Conservation (phyloP, 2,797 vertebrate species). For the Orestias chungarensis region DNA sequence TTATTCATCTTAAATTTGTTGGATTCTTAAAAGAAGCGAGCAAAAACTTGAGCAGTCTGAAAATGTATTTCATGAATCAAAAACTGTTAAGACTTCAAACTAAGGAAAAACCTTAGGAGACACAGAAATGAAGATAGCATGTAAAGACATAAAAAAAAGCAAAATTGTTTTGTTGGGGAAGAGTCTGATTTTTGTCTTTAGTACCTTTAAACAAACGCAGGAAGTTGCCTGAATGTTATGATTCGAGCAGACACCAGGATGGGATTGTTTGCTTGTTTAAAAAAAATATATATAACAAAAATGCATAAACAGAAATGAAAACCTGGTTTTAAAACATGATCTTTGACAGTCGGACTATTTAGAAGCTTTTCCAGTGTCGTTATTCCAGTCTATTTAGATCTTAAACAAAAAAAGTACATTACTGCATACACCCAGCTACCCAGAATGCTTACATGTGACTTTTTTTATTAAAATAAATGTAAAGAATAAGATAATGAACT, state of each 20-base stretch:
- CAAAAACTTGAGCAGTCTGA: slow-evolving; percentile 57
- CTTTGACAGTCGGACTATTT: slow-evolving; percentile 16
- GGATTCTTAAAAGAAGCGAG: not conserved
- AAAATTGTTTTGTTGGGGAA: slow-evolving; percentile 34
- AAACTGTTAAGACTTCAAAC: slow-evolving; percentile 62
- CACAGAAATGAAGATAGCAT: slow-evolving; percentile 50
- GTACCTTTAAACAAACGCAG: slow-evolving; percentile 3
- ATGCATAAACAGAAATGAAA: slow-evolving; percentile 30
- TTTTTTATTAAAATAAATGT: slow-evolving; percentile 18
- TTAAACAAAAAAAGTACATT: not conserved
- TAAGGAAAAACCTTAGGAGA: slow-evolving; percentile 45
- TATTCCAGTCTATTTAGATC: slow-evolving; percentile 44
- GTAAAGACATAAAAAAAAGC: slow-evolving; percentile 38
- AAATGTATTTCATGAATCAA: slow-evolving; percentile 67
- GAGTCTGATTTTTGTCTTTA: slow-evolving; percentile 15
- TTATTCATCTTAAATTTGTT: not conserved
- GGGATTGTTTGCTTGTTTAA: slow-evolving; percentile 32
- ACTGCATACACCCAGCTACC: not conserved
- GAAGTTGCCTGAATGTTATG: not conserved
- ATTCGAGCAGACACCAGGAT: slow-evolving; percentile 21
- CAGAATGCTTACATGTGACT: slow-evolving; percentile 26
- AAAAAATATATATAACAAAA: slow-evolving; percentile 35
- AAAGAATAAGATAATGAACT: slow-evolving; percentile 26
- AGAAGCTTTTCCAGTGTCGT: slow-evolving; percentile 34
- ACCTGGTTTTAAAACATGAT: slow-evolving; percentile 4